Conservation (phyloP, 2,113 vertebrate species). For the Phylloscopus trochiloides region DNA sequence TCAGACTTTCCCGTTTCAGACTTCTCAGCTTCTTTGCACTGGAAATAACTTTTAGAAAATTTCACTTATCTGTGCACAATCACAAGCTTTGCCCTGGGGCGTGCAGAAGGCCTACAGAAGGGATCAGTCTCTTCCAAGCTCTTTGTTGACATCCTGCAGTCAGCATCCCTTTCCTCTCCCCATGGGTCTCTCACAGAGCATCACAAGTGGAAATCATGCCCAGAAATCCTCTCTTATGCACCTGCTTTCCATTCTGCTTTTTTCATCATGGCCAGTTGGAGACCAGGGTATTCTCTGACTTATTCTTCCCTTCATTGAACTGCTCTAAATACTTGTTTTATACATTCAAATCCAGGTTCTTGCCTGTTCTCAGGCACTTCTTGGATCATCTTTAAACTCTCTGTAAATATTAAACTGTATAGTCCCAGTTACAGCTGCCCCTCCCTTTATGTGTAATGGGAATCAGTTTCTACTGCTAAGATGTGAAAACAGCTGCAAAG, state of each 20-base stretch:
- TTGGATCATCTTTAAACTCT: background rate
- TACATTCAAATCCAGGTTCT: background rate
- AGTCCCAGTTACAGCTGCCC: background rate
- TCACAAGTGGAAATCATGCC: background rate
- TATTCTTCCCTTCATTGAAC: background rate
- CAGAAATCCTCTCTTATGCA: background rate
- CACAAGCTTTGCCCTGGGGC: background rate
- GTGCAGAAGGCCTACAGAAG: background rate
- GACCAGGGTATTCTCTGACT: background rate
- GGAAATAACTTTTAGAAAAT: background rate
- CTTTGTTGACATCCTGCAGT: background rate
- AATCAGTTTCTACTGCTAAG: background rate
- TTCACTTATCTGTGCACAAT: background rate
- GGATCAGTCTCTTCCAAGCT: background rate
- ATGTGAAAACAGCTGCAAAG: background rate
- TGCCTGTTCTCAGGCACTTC: background rate
- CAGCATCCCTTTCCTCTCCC: background rate
- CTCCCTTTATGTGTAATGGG: background rate
- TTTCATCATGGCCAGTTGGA: background rate
- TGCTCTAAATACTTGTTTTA: background rate
- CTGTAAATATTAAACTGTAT: background rate
- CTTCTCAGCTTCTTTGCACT: background rate
- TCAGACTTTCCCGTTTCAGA: background rate
- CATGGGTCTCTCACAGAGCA: background rate
- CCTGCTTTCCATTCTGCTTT: background rate